Conservation (phyloP, 2,113 vertebrate species). For the Tragulus kanchil region DNA sequence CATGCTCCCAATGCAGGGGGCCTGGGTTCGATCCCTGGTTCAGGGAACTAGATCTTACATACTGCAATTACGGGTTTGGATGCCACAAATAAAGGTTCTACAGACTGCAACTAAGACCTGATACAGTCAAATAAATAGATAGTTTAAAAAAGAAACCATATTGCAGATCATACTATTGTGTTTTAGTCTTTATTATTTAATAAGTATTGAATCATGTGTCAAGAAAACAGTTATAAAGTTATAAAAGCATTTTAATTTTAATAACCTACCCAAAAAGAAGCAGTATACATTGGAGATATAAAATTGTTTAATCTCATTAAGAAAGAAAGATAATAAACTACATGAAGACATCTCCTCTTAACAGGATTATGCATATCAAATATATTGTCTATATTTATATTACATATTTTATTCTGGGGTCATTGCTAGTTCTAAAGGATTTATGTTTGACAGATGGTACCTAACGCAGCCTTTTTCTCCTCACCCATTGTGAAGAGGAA, state of each 20-base stretch:
- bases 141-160: background rate
- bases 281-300: background rate
- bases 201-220: background rate
- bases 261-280: background rate
- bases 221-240: slow-evolving; percentile 40
- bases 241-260: background rate
- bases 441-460: slow-evolving; percentile 80
- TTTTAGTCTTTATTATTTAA: background rate
- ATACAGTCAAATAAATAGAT: background rate
- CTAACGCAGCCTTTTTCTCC: slow-evolving; percentile 43
- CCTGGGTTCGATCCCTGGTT: background rate
- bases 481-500: slow-evolving; percentile 67
- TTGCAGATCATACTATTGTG: background rate
- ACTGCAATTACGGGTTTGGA: background rate
- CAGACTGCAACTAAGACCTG: background rate
- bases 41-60: background rate
- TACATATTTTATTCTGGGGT: background rate
- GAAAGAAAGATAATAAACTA: background rate
- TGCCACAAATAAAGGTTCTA: background rate
- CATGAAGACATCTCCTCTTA: background rate
- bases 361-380: background rate
- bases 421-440: slow-evolving; percentile 62
- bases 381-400: background rate
- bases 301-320: background rate
- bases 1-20: background rate